These are phyloP conservation scores for Lordiphosa andalusiaca DNA, from an alignment of 2,888 invertebrate species.

Conservation along the genomic window DNA sequence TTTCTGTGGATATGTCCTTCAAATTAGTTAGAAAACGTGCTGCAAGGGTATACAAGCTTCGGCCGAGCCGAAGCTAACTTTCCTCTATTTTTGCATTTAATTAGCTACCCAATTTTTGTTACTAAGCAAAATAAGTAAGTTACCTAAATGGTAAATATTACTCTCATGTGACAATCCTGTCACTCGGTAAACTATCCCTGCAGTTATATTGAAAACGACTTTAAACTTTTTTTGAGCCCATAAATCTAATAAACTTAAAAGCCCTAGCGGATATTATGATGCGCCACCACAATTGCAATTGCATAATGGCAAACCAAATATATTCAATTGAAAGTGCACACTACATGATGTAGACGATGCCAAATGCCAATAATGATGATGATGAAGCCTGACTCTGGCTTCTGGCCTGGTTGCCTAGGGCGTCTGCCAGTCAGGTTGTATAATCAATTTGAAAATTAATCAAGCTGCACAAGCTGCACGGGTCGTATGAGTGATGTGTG, in stretches of 20 bases:
- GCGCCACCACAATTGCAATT: too few relatives aligned
- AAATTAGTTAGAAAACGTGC: too few relatives aligned
- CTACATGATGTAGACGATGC: conserved; percentile 7
- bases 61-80: too few relatives aligned
- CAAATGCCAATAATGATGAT: conserved; percentile 5
- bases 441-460: conserved; percentile 55
- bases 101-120: too few relatives aligned
- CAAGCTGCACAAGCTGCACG: conserved; percentile 16
- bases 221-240: conserved; percentile 7
- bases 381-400: conserved; percentile 2
- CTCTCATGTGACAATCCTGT: too few relatives aligned
- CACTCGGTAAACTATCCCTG: too few relatives aligned
- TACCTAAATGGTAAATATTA: too few relatives aligned
- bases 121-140: too few relatives aligned
- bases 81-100: too few relatives aligned
- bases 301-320: conserved; percentile 22
- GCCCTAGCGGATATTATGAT: conserved; percentile 1
- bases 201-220: conserved; percentile 10
- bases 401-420: too few relatives aligned
- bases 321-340: conserved; percentile 43
- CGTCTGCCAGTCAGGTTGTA: conserved; percentile 18
- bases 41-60: too few relatives aligned
- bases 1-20: too few relatives aligned
- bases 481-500: conserved; percentile 24
- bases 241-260: conserved; percentile 45